phyloP scores from a whole-genome alignment of 2,888 invertebrate species.

The Asteroscopus sphinx region DNA sequence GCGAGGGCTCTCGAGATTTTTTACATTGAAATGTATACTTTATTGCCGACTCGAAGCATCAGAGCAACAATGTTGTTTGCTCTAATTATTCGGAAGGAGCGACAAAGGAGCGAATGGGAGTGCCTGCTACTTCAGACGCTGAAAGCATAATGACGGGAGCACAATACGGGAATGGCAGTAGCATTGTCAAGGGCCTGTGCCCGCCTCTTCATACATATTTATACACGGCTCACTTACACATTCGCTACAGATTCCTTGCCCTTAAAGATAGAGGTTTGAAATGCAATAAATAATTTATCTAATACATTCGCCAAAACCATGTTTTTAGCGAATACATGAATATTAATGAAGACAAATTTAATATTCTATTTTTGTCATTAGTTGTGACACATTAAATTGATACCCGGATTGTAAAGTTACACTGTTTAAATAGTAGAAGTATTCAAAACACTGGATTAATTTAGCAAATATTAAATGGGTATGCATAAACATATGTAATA shows the following conservation, averaged over 20 bases:
- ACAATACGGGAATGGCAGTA: slow-evolving; percentile 80
- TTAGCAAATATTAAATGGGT: slow-evolving; percentile 39
- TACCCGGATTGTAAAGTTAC: slow-evolving; percentile 36
- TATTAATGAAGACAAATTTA: slow-evolving; percentile 44
- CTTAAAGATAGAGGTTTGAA: slow-evolving; percentile 42
- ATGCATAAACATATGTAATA: slow-evolving; percentile 37
- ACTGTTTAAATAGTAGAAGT: slow-evolving; percentile 28
- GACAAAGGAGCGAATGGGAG: slow-evolving; percentile 83
- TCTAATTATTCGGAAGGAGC: slow-evolving; percentile 88
- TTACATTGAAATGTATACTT: slow-evolving; percentile 86
- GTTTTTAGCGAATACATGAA: slow-evolving; percentile 59
- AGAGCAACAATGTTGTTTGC: slow-evolving; percentile 74
- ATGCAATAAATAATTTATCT: slow-evolving; percentile 62
- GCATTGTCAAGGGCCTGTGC: slow-evolving; percentile 74
- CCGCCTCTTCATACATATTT: slow-evolving; percentile 87
- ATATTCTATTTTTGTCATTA: slow-evolving; percentile 58
- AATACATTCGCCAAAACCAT: slow-evolving; percentile 58
- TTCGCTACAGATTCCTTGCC: slow-evolving; percentile 58
- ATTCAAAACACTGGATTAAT: slow-evolving; percentile 38
- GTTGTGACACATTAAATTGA: slow-evolving; percentile 53
- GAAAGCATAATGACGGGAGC: slow-evolving; percentile 79
- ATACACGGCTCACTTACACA: slow-evolving; percentile 70
- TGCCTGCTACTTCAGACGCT: slow-evolving; percentile 78
- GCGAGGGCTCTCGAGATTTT: slow-evolving; percentile 79
- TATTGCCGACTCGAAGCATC: slow-evolving; percentile 73